Conservation (phyloP, 1,140 invertebrate genomes). For the Microplitis demolitor region DNA sequence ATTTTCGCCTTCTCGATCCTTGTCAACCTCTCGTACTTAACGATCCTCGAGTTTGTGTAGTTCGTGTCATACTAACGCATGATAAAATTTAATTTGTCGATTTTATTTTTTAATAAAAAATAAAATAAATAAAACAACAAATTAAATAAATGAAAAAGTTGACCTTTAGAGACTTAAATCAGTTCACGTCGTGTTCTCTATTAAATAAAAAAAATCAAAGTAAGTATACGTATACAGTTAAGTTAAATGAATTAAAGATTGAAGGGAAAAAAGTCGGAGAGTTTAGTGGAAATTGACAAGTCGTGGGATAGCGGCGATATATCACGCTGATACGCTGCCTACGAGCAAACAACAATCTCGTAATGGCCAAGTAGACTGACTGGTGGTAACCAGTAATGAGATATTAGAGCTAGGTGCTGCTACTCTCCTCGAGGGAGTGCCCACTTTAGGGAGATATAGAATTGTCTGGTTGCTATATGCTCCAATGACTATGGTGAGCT, state of each 20-base stretch:
- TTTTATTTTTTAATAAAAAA: too few species aligned
- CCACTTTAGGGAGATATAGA: constrained; percentile 51
- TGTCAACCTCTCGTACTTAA: constrained; percentile 13
- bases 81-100: too few species aligned
- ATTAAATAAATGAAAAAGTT: too few species aligned
- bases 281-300: background rate
- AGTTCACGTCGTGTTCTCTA: too few species aligned
- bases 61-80: too few species aligned
- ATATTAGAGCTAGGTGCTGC: constrained; percentile 52
- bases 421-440: constrained; percentile 55
- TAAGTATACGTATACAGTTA: background rate
- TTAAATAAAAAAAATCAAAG: too few species aligned
- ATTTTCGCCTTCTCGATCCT: constrained; percentile 53
- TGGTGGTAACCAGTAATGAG: constrained; percentile 58
- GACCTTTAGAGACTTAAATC: too few species aligned
- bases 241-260: constrained; percentile 1
- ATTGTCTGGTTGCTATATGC: constrained; percentile 17
- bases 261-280: background rate
- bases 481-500: background rate
- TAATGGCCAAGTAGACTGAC: constrained; percentile 56
- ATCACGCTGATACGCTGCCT: constrained; percentile 45
- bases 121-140: too few species aligned
- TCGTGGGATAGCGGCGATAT: constrained; percentile 44
- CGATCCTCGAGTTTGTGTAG: constrained; percentile 1
- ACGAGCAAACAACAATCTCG: constrained; percentile 61